Percentiles rank a stretch among this genome's conserved stretches.
Evolutionary conservation across 2,113 vertebrate genomes (phyloP).

Genomic region (Anoura caudifer): DNA sequence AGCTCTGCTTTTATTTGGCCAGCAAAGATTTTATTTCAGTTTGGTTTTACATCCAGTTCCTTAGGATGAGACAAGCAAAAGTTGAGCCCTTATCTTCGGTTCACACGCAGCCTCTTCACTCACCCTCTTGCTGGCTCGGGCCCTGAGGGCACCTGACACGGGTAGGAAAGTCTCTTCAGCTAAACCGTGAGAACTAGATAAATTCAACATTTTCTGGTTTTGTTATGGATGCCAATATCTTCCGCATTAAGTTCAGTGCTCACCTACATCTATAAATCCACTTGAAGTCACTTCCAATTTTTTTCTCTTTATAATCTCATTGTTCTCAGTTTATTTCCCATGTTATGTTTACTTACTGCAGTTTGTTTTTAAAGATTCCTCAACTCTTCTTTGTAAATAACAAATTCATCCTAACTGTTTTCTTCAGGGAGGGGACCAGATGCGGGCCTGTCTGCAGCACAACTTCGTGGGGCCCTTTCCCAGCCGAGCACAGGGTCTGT

Average conservation of each 20-base stretch:
- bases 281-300: conserved; percentile 1
- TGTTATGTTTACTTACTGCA: neutral
- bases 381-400: neutral
- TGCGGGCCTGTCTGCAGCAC: neutral
- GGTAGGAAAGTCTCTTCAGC: neutral
- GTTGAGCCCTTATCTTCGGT: neutral
- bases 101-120: neutral
- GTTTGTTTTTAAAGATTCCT: neutral
- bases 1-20: neutral
- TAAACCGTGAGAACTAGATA: neutral
- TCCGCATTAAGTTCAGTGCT: neutral
- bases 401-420: neutral
- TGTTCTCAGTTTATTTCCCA: neutral
- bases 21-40: neutral
- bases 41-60: neutral
- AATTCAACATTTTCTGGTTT: neutral
- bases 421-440: neutral
- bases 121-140: neutral
- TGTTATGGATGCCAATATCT: neutral
- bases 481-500: neutral
- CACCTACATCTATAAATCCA: neutral
- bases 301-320: neutral
- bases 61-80: neutral
- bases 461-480: neutral
- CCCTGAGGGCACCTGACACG: neutral